Conservation (phyloP, 2,888 invertebrate species). For the Cetonia aurata region DNA sequence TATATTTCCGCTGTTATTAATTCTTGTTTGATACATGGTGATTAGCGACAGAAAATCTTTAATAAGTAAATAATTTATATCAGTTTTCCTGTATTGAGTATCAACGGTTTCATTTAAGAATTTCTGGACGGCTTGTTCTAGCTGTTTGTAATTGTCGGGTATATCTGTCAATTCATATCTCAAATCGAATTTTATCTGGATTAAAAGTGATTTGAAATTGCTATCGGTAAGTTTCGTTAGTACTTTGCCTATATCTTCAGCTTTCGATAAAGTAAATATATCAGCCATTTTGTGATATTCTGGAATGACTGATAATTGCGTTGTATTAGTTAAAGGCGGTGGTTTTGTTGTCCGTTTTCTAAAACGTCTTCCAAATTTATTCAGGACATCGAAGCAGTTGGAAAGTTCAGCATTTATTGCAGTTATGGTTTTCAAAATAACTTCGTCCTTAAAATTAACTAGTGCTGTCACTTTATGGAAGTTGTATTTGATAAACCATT, state of each 20-base stretch:
- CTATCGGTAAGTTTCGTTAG: slow-evolving; percentile 48
- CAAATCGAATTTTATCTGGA: slow-evolving; percentile 54
- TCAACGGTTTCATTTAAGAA: slow-evolving; percentile 37
- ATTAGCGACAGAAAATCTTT: slow-evolving; percentile 58
- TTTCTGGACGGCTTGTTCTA: slow-evolving; percentile 46
- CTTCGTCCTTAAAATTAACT: slow-evolving; percentile 46
- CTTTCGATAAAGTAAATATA: slow-evolving; percentile 51
- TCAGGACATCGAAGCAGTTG: slow-evolving; percentile 58
- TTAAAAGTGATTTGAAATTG: slow-evolving; percentile 45
- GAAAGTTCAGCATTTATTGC: slow-evolving; percentile 58
- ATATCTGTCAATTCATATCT: slow-evolving; percentile 51
- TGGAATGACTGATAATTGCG: slow-evolving; percentile 52
- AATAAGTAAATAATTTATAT: slow-evolving; percentile 56
- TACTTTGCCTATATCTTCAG: slow-evolving; percentile 45
- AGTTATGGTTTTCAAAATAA: slow-evolving; percentile 49
- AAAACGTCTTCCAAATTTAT: slow-evolving; percentile 60
- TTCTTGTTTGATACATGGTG: slow-evolving; percentile 44
- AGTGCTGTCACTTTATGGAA: slow-evolving; percentile 59
- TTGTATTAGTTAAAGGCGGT: slow-evolving; percentile 57
- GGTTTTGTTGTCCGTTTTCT: slow-evolving; percentile 58
- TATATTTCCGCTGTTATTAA: slow-evolving; percentile 26
- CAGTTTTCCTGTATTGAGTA: slow-evolving; percentile 46
- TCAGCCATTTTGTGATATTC: slow-evolving; percentile 51
- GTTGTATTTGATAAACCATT: slow-evolving; percentile 79
- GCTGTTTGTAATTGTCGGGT: slow-evolving; percentile 51